These are phyloP conservation scores for Helogale parvula DNA, from an alignment of 2,113 vertebrate genomes.

Conservation along the genomic window DNA sequence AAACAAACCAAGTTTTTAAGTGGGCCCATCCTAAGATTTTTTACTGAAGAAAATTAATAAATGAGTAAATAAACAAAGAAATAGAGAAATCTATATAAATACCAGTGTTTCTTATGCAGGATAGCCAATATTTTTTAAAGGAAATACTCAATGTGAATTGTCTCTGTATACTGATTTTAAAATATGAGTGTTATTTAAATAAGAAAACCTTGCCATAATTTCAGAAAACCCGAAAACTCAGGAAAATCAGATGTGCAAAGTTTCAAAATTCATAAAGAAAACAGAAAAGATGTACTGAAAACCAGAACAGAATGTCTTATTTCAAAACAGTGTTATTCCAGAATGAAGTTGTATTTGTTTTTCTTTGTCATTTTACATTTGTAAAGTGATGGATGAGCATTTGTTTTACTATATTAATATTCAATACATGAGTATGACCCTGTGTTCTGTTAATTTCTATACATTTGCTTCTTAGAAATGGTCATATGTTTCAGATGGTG, in stretches of 20 bases:
- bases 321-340: neutral
- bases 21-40: neutral
- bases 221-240: neutral
- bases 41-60: neutral
- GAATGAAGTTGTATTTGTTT: neutral
- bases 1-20: neutral
- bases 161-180: neutral
- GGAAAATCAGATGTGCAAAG: neutral
- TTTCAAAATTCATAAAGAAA: neutral
- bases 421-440: neutral
- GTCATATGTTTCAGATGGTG: neutral
- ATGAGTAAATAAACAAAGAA: neutral
- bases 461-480: conserved; percentile 27
- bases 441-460: neutral
- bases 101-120: neutral
- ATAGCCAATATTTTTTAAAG: neutral
- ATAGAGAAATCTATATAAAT: neutral
- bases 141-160: neutral
- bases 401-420: neutral
- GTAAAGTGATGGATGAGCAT: neutral
- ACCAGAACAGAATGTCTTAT: neutral
- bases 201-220: neutral
- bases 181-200: neutral
- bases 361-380: neutral
- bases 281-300: neutral